Evolutionary conservation across 2,113 vertebrate genomes (phyloP).

Genomic region (Notarius lentiginosus): DNA sequence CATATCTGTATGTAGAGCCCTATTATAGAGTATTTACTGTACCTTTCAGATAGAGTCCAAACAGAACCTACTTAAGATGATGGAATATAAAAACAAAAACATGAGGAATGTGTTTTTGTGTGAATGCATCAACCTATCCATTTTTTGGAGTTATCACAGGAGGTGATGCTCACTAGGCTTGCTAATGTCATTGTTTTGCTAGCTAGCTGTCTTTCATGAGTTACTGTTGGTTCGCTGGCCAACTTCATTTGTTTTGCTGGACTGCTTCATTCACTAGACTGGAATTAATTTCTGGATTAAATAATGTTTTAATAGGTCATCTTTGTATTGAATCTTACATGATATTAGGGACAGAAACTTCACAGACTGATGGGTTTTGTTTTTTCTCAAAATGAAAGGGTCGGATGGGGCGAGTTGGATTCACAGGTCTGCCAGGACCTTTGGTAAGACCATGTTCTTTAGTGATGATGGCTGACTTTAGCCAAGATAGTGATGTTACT

Average conservation of each 20-base stretch:
- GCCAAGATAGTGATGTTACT: neutral
- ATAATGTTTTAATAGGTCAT: neutral
- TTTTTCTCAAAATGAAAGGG: constrained; percentile 59
- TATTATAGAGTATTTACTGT: neutral
- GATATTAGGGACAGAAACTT: neutral
- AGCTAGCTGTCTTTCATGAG: neutral
- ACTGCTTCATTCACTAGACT: no score
- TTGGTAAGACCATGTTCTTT: constrained; percentile 62
- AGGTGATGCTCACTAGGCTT: neutral
- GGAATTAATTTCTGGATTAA: neutral
- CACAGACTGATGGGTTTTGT: constrained; percentile 7
- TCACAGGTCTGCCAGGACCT: constrained; percentile 68
- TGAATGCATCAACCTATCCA: neutral
- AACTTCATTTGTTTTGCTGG: neutral
- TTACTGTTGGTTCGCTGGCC: neutral
- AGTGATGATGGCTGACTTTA: neutral
- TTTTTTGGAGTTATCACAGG: neutral
- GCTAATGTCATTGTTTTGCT: neutral
- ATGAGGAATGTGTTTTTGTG: neutral
- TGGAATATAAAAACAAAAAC: no score
- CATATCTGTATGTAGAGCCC: neutral
- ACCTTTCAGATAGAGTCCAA: neutral
- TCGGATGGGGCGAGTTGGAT: constrained; percentile 65
- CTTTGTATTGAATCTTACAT: neutral
- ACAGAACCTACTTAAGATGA: neutral